These are phyloP conservation scores for Amblyraja radiata DNA, from an alignment of 2,797 vertebrate genomes.

Conservation along the genomic window DNA sequence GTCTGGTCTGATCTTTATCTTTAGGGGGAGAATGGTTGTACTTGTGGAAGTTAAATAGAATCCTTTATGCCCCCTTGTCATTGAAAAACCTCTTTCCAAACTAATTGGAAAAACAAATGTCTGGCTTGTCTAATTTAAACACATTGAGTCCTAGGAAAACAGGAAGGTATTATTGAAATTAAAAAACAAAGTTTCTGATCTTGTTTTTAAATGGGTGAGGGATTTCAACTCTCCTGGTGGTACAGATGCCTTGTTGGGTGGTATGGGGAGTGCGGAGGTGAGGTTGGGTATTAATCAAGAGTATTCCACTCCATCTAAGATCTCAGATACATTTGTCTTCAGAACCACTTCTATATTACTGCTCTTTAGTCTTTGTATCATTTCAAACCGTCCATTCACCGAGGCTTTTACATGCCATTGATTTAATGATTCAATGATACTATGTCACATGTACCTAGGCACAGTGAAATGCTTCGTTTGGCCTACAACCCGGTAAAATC, in stretches of 20 bases:
- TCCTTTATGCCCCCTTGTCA: neutral
- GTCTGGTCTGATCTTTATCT: conserved; percentile 32
- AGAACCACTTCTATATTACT: neutral
- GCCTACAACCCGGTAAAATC: no score
- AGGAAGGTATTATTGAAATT: neutral
- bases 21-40: neutral
- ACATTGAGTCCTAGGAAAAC: neutral
- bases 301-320: neutral
- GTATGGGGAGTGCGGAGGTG: neutral
- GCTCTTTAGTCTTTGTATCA: no score
- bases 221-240: neutral
- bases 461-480: no score
- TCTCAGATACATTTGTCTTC: no score
- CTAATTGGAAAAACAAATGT: neutral
- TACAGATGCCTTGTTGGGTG: neutral
- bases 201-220: neutral
- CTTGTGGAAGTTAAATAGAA: conserved; percentile 5
- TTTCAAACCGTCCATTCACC: no score
- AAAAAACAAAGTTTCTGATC: neutral
- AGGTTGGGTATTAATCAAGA: no score
- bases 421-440: no score
- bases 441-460: no score
- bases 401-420: no score
- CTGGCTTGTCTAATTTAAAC: conserved; percentile 10
- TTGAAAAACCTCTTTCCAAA: neutral